Evolutionary conservation across 2,888 invertebrate species (phyloP).

Genomic region (Rhopalosiphum nymphaeae): DNA sequence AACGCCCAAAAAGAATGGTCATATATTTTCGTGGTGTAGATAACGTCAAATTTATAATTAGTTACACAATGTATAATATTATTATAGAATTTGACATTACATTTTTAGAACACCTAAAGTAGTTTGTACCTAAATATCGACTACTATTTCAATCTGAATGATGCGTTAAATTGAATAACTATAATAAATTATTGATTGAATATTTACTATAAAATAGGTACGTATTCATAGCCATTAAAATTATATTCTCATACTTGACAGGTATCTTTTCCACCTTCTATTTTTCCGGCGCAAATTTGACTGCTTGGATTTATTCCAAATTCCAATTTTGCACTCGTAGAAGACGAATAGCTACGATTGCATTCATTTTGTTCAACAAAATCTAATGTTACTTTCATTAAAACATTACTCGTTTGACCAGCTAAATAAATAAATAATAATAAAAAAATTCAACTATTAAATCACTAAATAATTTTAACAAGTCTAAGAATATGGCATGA

Average conservation of each 20-base stretch:
- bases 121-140: too few relatives aligned
- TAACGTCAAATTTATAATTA: neutral
- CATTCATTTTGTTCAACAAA: slow-evolving; percentile 63
- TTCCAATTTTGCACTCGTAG: slow-evolving; percentile 46
- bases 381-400: slow-evolving; percentile 66
- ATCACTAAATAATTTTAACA: neutral
- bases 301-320: slow-evolving; percentile 66
- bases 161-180: neutral
- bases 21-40: neutral
- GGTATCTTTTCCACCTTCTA: slow-evolving; percentile 71
- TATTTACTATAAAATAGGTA: neutral
- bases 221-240: neutral
- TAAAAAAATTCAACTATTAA: neutral
- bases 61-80: neutral
- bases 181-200: neutral
- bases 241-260: slow-evolving; percentile 69
- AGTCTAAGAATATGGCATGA: neutral
- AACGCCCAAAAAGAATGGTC: too few relatives aligned
- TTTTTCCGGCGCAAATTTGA: slow-evolving; percentile 71
- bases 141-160: neutral
- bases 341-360: slow-evolving; percentile 52
- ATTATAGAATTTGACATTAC: neutral
- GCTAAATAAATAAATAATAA: slow-evolving; percentile 21
- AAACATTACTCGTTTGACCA: slow-evolving; percentile 54
- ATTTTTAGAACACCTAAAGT: neutral